phyloP scores from a whole-genome alignment of 1,140 invertebrate species.

The Apis florea region DNA sequence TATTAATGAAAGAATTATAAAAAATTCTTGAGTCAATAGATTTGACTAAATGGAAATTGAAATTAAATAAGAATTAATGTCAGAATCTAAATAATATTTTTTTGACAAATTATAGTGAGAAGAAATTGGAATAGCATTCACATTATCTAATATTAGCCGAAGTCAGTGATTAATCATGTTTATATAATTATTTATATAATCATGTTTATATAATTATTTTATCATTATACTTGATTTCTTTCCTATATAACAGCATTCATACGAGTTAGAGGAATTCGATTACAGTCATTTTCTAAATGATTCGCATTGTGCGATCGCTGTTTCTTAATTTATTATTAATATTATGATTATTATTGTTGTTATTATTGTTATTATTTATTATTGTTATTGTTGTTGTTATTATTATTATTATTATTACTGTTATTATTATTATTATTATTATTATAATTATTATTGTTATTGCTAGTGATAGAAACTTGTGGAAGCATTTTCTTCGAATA shows the following conservation, averaged over 20 bases:
- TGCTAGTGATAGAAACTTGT: conserved; percentile 25
- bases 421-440: no score
- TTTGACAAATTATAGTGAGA: neutral
- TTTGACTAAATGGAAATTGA: no score
- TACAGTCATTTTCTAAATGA: conserved; percentile 2
- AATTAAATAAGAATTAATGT: no score
- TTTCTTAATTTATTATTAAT: conserved; percentile 22
- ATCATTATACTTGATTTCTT: neutral
- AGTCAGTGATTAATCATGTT: neutral
- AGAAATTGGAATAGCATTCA: neutral
- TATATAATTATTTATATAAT: no score
- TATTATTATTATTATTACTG: no score
- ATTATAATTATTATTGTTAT: neutral
- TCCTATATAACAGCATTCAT: neutral
- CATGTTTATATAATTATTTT: neutral
- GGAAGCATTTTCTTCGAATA: conserved; percentile 15
- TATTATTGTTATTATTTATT: no score
- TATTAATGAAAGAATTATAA: neutral
- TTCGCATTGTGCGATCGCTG: conserved; percentile 23
- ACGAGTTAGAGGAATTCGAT: conserved; percentile 12
- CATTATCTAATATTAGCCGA: neutral
- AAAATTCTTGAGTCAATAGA: neutral
- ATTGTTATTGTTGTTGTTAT: no score
- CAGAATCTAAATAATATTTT: no score
- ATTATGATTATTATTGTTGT: no score